A percentile compares a stretch with the other conserved stretches of the same genome.
Evolutionary conservation across 2,797 vertebrate species (phyloP).

Genomic region (Diceros bicornis): DNA sequence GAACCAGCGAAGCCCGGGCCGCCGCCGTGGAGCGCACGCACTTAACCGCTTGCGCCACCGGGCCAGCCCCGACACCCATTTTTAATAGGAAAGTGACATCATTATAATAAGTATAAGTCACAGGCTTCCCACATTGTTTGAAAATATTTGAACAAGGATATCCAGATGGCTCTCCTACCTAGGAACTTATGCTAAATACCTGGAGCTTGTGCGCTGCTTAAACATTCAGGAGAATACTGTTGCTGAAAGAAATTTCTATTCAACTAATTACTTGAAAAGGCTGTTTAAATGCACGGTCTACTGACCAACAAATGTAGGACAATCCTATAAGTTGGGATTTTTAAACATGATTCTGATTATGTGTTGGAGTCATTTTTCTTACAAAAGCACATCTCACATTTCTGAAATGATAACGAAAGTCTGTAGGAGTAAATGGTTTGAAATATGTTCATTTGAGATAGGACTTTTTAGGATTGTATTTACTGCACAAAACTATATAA

Average conservation of each 20-base stretch:
- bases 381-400: slow-evolving; percentile 17
- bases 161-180: slow-evolving; percentile 49
- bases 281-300: slow-evolving; percentile 7
- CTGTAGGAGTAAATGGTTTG: neutral
- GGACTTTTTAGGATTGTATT: neutral
- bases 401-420: slow-evolving; percentile 51
- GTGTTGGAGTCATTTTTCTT: slow-evolving; percentile 25
- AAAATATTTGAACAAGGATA: slow-evolving; percentile 70
- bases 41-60: too few species aligned
- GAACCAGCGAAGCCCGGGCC: too few species aligned
- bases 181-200: slow-evolving; percentile 51
- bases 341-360: slow-evolving; percentile 35
- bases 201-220: slow-evolving; percentile 35
- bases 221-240: slow-evolving; percentile 22
- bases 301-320: slow-evolving; percentile 22
- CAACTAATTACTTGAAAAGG: neutral
- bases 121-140: slow-evolving; percentile 16
- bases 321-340: slow-evolving; percentile 37
- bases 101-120: slow-evolving; percentile 38
- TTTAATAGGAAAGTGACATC: slow-evolving; percentile 57
- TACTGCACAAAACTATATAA: slow-evolving; percentile 2
- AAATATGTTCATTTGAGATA: slow-evolving; percentile 45
- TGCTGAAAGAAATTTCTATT: slow-evolving; percentile 49
- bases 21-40: too few species aligned
- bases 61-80: neutral